Base-by-base conservation (phyloP, 2,113 vertebrate species). In the Sus scrofa region DNA sequence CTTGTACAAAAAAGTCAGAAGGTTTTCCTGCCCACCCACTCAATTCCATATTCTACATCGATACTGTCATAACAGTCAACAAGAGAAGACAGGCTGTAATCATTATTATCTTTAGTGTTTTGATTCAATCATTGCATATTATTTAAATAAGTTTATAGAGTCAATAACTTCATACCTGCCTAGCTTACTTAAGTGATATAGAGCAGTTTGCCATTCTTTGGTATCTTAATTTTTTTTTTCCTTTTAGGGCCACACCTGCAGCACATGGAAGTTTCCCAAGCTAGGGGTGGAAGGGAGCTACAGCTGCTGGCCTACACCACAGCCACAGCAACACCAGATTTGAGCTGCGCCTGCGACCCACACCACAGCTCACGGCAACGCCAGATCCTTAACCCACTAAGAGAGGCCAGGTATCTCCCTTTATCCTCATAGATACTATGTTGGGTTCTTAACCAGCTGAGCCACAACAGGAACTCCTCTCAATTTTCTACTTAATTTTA, bases 401-500 rank as follows among this genome's bases (percentile, higher is more conserved):
- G 44, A 4, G 8, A 44, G 44, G 44, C 44, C 44, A 44, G 44
- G 44, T 44, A 44, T 44, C 44, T 44, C 44, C 44, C 44, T 8
- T 44, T 8, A 44, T 44, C 44, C 44, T 44, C 44, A 44, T 44
- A 44, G 44, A 44, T 44, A 44, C 44, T 44, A 8, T 44, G 44
- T 8, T 8, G 4, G 44, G 4, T 44, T 44, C 44, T 44, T 44
- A 44, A 44, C 44, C 44, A 44, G 44, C 44, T 44, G 44, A 44
- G 44, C 44, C 44, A 44, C 44, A 44, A 8, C 8, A 8, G 44
- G 44, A 44, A 44, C 44, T 86, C 50, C 26, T 63, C 67, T 90
- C 58, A 94, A 81, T 90, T 74, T 86, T 86, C 14, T 73, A 83
- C 32, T 79, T 86, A 74, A 81, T 74, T 90, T 26, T 15, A 65